phyloP scores from a whole-genome alignment of 2,113 vertebrate species.

The Lepus europaeus region DNA sequence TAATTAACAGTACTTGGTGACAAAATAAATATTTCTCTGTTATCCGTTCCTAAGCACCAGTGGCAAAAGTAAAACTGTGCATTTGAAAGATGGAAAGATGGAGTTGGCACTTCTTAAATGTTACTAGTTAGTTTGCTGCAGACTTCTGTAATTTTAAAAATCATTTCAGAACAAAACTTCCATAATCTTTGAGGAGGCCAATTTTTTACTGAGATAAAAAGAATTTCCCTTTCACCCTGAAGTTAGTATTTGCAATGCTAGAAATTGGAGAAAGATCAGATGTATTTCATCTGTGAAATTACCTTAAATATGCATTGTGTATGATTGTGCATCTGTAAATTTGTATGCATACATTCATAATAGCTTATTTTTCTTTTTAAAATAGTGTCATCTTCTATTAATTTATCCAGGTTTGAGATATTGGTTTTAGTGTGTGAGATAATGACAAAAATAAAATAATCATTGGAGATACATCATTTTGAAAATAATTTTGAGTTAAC shows the following conservation, averaged over 20 bases:
- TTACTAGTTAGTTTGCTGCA: background rate
- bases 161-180: constrained; percentile 23
- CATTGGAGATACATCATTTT: constrained; percentile 53
- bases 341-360: background rate
- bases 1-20: constrained; percentile 18
- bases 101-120: background rate
- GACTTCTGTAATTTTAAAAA: constrained; percentile 14
- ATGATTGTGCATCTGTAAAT: background rate
- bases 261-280: background rate
- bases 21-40: constrained; percentile 13
- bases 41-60: background rate
- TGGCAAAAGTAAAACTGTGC: constrained; percentile 20
- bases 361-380: background rate
- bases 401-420: constrained; percentile 45
- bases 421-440: constrained; percentile 32
- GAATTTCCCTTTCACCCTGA: constrained; percentile 27
- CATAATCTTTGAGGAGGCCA: background rate
- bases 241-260: constrained; percentile 39
- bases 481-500: constrained; percentile 64
- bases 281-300: constrained; percentile 44
- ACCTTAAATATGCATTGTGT: constrained; percentile 7
- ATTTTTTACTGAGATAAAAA: background rate
- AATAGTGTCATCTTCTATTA: constrained; percentile 21
- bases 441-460: constrained; percentile 42
- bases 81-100: background rate